Evolutionary conservation across 2,888 invertebrate genomes (phyloP).

Genomic region (Mythimna albipuncta): DNA sequence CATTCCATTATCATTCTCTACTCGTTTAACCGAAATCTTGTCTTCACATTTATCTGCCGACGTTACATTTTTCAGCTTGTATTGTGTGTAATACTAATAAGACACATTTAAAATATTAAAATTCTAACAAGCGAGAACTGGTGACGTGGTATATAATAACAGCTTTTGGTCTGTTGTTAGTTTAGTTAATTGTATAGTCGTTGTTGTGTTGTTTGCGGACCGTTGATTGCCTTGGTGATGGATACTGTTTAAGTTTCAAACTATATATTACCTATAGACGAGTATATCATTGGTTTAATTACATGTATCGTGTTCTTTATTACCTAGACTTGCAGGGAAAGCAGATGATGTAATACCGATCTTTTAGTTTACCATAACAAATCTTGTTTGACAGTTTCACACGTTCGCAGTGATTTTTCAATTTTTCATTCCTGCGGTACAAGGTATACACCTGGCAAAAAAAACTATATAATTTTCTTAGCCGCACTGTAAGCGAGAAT

Average conservation of each 20-base stretch:
- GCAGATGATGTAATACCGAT: background rate
- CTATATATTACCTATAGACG: slow-evolving; percentile 6
- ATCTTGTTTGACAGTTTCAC: background rate
- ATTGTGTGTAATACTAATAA: background rate
- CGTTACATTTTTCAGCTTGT: background rate
- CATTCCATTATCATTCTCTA: background rate
- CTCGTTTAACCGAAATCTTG: background rate
- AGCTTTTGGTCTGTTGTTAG: slow-evolving; percentile 46
- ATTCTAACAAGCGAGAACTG: slow-evolving; percentile 21
- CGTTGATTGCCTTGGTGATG: slow-evolving; percentile 17
- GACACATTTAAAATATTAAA: slow-evolving; percentile 36
- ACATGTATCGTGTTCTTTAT: background rate
- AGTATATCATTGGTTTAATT: background rate
- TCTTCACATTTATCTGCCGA: background rate
- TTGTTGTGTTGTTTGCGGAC: slow-evolving; percentile 14
- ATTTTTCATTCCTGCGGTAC: too few relatives aligned
- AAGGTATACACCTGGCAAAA: too few relatives aligned
- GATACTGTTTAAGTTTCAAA: slow-evolving; percentile 24
- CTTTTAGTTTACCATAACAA: background rate
- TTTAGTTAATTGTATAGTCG: slow-evolving; percentile 21
- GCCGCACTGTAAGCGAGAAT: too few relatives aligned
- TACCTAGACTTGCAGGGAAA: too few relatives aligned
- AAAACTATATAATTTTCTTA: too few relatives aligned
- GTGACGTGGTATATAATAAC: slow-evolving; percentile 39
- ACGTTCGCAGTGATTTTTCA: too few relatives aligned